phyloP scores from a whole-genome alignment of 2,888 invertebrate genomes.

The Caenorhabditis japonica region DNA sequence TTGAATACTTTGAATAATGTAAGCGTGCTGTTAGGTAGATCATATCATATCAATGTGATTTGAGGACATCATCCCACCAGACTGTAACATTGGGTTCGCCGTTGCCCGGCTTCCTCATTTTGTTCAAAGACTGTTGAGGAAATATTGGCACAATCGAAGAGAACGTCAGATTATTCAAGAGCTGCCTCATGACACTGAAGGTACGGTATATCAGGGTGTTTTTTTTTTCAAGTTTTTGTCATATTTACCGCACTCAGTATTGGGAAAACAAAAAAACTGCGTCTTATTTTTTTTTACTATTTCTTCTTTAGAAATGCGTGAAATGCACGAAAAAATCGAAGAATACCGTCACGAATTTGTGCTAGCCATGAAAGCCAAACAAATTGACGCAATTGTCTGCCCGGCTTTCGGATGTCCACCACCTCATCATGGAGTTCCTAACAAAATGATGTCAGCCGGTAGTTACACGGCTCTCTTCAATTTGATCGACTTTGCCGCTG shows the following conservation, averaged over 20 bases:
- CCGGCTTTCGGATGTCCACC: slow-evolving; percentile 52
- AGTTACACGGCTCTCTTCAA: slow-evolving; percentile 59
- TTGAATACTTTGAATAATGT: slow-evolving; percentile 26
- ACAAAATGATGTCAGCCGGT: slow-evolving; percentile 63
- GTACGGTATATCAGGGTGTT: too few relatives aligned
- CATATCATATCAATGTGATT: too few relatives aligned
- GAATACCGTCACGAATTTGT: slow-evolving; percentile 53
- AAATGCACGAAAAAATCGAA: slow-evolving; percentile 54
- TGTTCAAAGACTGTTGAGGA: slow-evolving; percentile 40
- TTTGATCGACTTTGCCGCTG: slow-evolving; percentile 53
- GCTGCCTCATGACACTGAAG: slow-evolving; percentile 42
- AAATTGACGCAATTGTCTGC: slow-evolving; percentile 43
- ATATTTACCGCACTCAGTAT: too few relatives aligned
- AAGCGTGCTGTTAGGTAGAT: not conserved
- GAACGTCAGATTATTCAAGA: slow-evolving; percentile 34
- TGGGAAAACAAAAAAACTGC: too few relatives aligned
- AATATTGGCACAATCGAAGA: slow-evolving; percentile 27
- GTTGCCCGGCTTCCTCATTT: slow-evolving; percentile 32
- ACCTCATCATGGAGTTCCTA: slow-evolving; percentile 62
- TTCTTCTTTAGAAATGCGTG: slow-evolving; percentile 56
- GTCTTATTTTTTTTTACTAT: too few relatives aligned
- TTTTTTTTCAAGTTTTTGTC: too few relatives aligned
- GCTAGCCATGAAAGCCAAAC: slow-evolving; percentile 22
- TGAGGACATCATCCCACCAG: slow-evolving; percentile 54
- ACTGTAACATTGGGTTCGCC: slow-evolving; percentile 49